Percentiles rank a stretch among this genome's conserved stretches.
Evolutionary conservation across 2,888 invertebrate genomes (phyloP).

Genomic region (Oscheius myriophilus): DNA sequence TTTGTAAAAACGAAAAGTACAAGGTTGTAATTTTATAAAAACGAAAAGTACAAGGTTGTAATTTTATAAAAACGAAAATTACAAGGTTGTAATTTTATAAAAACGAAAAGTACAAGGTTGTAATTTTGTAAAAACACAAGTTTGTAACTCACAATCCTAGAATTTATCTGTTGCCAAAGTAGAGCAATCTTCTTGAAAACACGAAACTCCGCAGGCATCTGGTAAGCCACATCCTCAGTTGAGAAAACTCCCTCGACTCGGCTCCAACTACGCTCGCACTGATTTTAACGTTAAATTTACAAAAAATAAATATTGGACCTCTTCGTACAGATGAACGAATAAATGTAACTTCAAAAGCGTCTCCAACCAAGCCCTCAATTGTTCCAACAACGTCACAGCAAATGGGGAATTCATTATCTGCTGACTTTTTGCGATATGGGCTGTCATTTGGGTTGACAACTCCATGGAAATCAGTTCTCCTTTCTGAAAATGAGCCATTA

Average conservation of each 20-base stretch:
- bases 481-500: not conserved
- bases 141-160: slow-evolving; percentile 70
- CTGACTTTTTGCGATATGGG: slow-evolving; percentile 48
- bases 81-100: not conserved
- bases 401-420: slow-evolving; percentile 43
- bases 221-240: slow-evolving; percentile 93
- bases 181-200: slow-evolving; percentile 84
- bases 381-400: slow-evolving; percentile 43
- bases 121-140: not conserved
- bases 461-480: slow-evolving; percentile 42
- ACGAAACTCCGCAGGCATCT: slow-evolving; percentile 93
- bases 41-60: no score
- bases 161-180: slow-evolving; percentile 81
- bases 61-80: not conserved
- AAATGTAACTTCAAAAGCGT: slow-evolving; percentile 44
- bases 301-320: not conserved
- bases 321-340: slow-evolving; percentile 43
- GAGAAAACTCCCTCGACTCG: slow-evolving; percentile 90
- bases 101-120: no score
- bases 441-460: slow-evolving; percentile 43
- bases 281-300: slow-evolving; percentile 56
- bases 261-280: slow-evolving; percentile 85
- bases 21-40: no score
- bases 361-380: slow-evolving; percentile 50
- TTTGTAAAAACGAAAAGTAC: not conserved